Evolutionary conservation across 2,113 vertebrate species (phyloP).

Genomic region (Melanotaenia duboulayi): DNA sequence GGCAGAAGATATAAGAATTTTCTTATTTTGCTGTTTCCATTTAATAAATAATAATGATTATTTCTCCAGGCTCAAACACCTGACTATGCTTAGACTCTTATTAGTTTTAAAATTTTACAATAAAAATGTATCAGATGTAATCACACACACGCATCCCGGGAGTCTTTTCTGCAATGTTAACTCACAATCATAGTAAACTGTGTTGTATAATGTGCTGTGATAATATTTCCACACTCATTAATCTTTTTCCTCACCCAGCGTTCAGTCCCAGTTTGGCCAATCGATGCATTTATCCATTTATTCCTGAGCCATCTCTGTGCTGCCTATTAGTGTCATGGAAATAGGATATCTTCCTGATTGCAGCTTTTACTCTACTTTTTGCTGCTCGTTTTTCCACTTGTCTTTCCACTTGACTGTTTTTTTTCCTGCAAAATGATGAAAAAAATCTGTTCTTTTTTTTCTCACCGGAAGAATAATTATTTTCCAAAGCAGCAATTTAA

Average conservation of each 20-base stretch:
- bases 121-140: no score
- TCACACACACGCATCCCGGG: not conserved
- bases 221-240: slow-evolving; percentile 63
- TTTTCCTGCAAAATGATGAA: slow-evolving; percentile 49
- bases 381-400: slow-evolving; percentile 29
- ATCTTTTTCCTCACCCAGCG: slow-evolving; percentile 39
- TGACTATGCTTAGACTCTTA: not conserved
- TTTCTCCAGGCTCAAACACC: no score
- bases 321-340: slow-evolving; percentile 59
- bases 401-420: slow-evolving; percentile 20
- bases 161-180: slow-evolving; percentile 57
- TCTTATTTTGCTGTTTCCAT: not conserved
- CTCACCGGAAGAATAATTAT: slow-evolving; percentile 60
- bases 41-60: not conserved
- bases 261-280: slow-evolving; percentile 26
- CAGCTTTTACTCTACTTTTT: slow-evolving; percentile 28
- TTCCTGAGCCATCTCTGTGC: slow-evolving; percentile 23
- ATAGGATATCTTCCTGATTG: slow-evolving; percentile 53
- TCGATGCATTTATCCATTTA: slow-evolving; percentile 53
- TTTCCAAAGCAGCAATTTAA: slow-evolving; percentile 70
- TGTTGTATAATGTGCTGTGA: slow-evolving; percentile 58
- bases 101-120: not conserved
- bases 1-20: not conserved
- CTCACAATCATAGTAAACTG: slow-evolving; percentile 55
- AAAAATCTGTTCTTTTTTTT: slow-evolving; percentile 46